Evolutionary conservation across 37 sponge, comb jelly and placozoan species (phyloP).

Genomic region (Chondrosia reniformis): DNA sequence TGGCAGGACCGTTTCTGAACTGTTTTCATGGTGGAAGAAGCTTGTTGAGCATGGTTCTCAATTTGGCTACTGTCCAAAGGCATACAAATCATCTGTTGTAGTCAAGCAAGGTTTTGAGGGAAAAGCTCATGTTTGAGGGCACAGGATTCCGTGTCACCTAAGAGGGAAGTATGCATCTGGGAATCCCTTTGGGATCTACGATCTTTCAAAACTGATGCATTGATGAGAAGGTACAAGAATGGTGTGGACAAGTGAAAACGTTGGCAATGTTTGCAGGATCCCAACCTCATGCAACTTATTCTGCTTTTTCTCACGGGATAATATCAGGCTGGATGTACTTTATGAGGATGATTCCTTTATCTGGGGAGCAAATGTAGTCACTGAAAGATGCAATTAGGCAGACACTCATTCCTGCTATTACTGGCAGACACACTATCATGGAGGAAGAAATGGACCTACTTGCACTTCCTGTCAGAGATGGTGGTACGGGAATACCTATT

Average conservation of each 20-base stretch:
- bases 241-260: background rate
- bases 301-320: background rate
- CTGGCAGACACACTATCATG: background rate
- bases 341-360: no score
- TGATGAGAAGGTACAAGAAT: background rate
- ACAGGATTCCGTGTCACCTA: background rate
- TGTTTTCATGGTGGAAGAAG: slow-evolving; percentile 4
- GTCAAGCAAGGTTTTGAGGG: background rate
- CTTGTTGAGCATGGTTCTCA: background rate
- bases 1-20: background rate
- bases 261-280: background rate
- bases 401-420: background rate
- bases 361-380: background rate
- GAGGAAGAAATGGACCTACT: background rate
- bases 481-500: background rate
- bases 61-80: background rate
- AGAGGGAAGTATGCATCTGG: background rate
- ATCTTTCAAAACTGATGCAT: background rate
- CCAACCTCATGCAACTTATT: background rate
- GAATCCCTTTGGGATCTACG: background rate
- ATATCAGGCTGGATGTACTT: no score
- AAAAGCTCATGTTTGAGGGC: background rate
- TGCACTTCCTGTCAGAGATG: no score
- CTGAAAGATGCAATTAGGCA: background rate
- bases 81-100: background rate